Conservation (phyloP, 2,113 vertebrate species). For the Protobothrops mucrosquamatus region DNA sequence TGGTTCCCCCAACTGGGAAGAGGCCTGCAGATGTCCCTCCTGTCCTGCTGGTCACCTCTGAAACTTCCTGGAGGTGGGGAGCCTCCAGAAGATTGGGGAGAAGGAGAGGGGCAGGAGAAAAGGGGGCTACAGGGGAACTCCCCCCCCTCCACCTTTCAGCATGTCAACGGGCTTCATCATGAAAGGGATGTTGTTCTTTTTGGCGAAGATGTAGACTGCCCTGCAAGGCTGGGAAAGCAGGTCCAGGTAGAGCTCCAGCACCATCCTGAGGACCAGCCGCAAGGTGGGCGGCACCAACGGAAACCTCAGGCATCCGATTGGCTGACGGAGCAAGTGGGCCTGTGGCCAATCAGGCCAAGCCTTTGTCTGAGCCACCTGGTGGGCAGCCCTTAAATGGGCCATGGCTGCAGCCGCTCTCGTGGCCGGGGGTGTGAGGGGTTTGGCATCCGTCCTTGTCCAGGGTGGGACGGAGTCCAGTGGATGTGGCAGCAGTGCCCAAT, state of each 20-base stretch:
- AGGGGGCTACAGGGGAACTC: too few relatives aligned
- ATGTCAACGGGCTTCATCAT: conserved; percentile 73
- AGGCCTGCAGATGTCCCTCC: not conserved
- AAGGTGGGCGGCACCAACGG: not conserved
- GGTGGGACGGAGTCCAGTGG: not conserved
- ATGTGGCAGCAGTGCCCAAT: not conserved
- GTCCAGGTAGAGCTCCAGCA: conserved; percentile 82
- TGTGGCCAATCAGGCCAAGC: not conserved
- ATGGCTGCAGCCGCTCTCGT: not conserved
- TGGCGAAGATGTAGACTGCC: conserved; percentile 80
- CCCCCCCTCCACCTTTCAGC: conserved; percentile 60
- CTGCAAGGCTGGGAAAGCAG: conserved; percentile 82
- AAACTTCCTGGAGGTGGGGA: not conserved
- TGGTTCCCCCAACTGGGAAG: too few relatives aligned
- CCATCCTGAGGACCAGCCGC: conserved; percentile 8
- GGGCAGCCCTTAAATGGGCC: not conserved
- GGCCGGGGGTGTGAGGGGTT: not conserved
- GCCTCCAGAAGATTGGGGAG: not conserved
- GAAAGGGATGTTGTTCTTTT: conserved; percentile 75
- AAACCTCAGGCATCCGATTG: not conserved
- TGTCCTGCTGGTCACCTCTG: not conserved
- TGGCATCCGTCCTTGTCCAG: not conserved
- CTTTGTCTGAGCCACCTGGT: not conserved
- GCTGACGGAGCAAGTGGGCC: not conserved
- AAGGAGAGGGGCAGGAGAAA: not conserved